Percentiles rank a stretch among this genome's conserved stretches.
These are phyloP conservation scores for Ophion ventricosus DNA, from an alignment of 2,888 invertebrate genomes.

Conservation along the genomic window DNA sequence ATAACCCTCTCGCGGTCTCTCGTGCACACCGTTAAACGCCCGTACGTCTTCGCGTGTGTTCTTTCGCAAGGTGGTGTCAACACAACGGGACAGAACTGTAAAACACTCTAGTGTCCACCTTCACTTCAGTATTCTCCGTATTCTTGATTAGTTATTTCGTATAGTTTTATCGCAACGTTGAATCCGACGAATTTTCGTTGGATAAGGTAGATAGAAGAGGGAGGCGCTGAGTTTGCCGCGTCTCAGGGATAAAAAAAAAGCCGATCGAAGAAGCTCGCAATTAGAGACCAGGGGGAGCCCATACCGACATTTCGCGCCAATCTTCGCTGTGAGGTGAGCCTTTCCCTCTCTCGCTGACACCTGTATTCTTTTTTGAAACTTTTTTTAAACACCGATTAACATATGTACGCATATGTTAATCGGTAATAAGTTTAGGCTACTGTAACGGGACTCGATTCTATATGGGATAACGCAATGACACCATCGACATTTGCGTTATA, in stretches of 20 bases:
- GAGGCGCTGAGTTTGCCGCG: slow-evolving; percentile 33
- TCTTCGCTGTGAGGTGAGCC: slow-evolving; percentile 54
- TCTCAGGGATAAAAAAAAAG: slow-evolving; percentile 26
- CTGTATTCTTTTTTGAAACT: not conserved
- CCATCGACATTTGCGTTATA: slow-evolving; percentile 20
- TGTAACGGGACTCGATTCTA: not conserved
- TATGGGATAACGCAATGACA: not conserved
- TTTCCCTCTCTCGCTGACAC: not conserved
- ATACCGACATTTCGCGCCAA: slow-evolving; percentile 56
- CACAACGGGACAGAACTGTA: slow-evolving; percentile 27
- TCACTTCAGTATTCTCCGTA: not conserved
- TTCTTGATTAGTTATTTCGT: slow-evolving; percentile 1
- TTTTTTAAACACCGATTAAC: too few relatives aligned
- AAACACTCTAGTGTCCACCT: slow-evolving; percentile 2
- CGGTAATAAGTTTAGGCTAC: not conserved
- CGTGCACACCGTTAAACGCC: slow-evolving; percentile 23
- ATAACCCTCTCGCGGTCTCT: slow-evolving; percentile 15
- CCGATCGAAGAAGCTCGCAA: slow-evolving; percentile 41
- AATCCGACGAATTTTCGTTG: not conserved
- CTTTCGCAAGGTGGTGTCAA: slow-evolving; percentile 50
- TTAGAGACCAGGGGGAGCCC: slow-evolving; percentile 10
- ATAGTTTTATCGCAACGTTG: not conserved
- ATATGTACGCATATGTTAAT: slow-evolving; percentile 7
- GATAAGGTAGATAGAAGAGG: not conserved
- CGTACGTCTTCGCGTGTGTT: slow-evolving; percentile 22